A percentile compares a stretch with the other conserved stretches of the same genome.
Evolutionary conservation across 1,140 invertebrate species (phyloP).

Genomic region (Homarus americanus): DNA sequence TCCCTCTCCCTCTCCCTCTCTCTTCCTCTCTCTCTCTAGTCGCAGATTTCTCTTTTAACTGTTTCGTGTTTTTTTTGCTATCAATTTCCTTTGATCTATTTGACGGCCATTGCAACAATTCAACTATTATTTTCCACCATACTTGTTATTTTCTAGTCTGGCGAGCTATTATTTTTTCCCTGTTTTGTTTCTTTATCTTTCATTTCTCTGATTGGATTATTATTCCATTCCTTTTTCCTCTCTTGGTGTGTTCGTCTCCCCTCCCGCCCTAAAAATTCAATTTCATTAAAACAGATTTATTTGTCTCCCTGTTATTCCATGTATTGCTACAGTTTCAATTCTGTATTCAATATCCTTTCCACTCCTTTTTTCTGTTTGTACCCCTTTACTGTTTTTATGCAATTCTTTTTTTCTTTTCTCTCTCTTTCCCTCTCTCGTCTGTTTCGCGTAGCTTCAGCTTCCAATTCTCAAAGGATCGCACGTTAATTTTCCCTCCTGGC

Average conservation of each 20-base stretch:
- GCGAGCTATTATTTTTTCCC: conserved; percentile 49
- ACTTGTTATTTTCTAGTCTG: conserved; percentile 58
- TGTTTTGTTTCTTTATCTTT: conserved; percentile 54
- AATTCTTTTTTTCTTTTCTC: not conserved
- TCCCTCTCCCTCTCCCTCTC: conserved; percentile 27
- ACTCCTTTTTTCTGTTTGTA: not conserved
- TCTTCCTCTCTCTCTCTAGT: conserved; percentile 33
- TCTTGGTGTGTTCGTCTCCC: not conserved
- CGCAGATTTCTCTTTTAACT: conserved; percentile 58
- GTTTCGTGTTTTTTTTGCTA: conserved; percentile 57
- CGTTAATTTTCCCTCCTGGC: no score
- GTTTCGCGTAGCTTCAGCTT: not conserved
- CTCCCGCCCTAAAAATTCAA: conserved; percentile 43
- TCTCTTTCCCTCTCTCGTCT: not conserved
- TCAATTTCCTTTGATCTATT: conserved; percentile 67
- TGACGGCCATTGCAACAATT: conserved; percentile 66
- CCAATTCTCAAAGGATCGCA: no score
- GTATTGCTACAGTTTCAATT: conserved; percentile 64
- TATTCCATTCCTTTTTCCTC: conserved; percentile 41
- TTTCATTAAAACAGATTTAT: conserved; percentile 63
- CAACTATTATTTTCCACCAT: conserved; percentile 62
- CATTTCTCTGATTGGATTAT: conserved; percentile 64
- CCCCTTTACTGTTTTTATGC: not conserved
- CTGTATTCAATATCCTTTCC: conserved; percentile 63
- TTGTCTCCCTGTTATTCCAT: conserved; percentile 53